Conservation (phyloP, 2,113 vertebrate genomes). For the Thomomys bottae region DNA sequence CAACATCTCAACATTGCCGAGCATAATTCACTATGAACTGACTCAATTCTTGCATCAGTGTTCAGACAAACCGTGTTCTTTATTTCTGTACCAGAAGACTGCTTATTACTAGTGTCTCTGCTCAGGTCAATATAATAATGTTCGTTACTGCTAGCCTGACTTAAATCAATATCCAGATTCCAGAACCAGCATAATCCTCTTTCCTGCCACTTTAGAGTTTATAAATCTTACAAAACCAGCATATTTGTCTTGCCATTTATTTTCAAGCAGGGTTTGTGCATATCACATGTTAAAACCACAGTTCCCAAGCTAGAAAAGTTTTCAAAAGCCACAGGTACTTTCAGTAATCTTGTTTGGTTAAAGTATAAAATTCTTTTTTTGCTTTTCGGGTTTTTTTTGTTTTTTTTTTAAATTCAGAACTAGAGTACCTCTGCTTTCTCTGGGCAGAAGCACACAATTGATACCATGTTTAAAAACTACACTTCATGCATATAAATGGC, state of each 20-base stretch:
- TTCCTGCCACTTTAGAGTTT: not conserved
- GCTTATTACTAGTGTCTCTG: not conserved
- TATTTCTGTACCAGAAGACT: not conserved
- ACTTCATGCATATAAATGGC: conserved; percentile 66
- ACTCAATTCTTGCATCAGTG: not conserved
- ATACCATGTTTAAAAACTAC: conserved; percentile 55
- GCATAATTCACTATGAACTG: not conserved
- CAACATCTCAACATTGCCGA: not conserved
- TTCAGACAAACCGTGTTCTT: not conserved
- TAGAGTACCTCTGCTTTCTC: conserved; percentile 38
- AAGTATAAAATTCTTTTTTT: conserved; percentile 75
- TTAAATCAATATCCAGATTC: not conserved
- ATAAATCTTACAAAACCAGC: conserved; percentile 39
- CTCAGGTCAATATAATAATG: not conserved
- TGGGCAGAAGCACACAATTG: conserved; percentile 48
- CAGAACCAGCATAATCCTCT: conserved; percentile 30
- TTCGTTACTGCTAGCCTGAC: not conserved
- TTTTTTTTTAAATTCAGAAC: conserved; percentile 50
- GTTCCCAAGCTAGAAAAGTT: conserved; percentile 52
- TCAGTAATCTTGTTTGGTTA: conserved; percentile 62
- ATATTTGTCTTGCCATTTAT: conserved; percentile 9
- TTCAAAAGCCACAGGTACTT: conserved; percentile 67
- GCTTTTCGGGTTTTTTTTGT: too few relatives aligned
- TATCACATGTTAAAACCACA: conserved; percentile 47
- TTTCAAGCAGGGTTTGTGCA: conserved; percentile 52